Evolutionary conservation across 2,113 vertebrate species (phyloP).

Genomic region (Rhinoptilus africanus): DNA sequence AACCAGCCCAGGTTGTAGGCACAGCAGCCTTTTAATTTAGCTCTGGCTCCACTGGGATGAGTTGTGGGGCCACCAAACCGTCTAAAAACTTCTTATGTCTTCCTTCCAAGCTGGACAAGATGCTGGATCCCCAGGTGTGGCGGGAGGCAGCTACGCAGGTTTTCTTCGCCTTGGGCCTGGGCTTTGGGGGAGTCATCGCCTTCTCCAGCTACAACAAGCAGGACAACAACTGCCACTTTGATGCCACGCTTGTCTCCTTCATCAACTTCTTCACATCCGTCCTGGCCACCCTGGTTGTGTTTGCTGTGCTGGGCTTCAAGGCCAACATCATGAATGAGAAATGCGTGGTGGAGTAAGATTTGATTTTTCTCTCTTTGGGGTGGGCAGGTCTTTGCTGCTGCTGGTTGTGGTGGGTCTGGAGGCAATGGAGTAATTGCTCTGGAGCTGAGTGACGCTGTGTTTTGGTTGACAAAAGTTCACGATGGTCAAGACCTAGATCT

Average conservation of each 20-base stretch:
- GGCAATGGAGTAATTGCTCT: neutral
- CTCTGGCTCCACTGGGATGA: neutral
- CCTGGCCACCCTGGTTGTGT: constrained; percentile 95
- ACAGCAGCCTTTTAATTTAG: neutral
- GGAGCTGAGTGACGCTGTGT: neutral
- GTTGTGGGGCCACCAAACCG: neutral
- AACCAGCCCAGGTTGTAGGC: neutral
- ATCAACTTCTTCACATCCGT: constrained; percentile 98
- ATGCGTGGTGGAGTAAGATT: constrained; percentile 93
- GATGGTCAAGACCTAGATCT: neutral
- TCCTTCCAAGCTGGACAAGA: constrained; percentile 88
- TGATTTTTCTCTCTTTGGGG: neutral
- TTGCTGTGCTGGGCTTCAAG: constrained; percentile 98
- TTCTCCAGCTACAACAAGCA: constrained; percentile 99
- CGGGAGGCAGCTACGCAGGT: constrained; percentile 96
- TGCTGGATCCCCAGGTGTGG: constrained; percentile 98
- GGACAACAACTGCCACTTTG: constrained; percentile 99
- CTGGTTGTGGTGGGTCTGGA: neutral
- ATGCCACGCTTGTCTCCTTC: constrained; percentile 90
- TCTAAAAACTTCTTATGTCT: neutral
- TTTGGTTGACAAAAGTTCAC: neutral
- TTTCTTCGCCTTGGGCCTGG: constrained; percentile 94
- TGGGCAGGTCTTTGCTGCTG: neutral
- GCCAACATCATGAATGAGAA: constrained; percentile 99
- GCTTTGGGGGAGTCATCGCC: constrained; percentile 96